Conservation (phyloP, 2,113 vertebrate species). For the Vidua chalybeata region DNA sequence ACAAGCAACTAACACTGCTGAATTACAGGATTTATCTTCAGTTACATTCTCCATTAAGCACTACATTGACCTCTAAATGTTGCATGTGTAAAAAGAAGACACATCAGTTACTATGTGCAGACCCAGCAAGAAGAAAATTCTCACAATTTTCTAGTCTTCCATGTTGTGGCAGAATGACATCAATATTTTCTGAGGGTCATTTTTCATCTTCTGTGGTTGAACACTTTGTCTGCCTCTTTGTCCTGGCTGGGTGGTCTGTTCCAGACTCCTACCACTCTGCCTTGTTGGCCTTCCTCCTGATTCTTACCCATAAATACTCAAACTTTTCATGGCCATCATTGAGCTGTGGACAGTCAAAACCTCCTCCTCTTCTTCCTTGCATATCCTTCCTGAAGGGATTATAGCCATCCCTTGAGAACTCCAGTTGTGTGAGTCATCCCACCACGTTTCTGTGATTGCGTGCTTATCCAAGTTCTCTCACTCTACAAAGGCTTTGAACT, state of each 20-base stretch:
- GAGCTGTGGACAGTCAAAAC: background rate
- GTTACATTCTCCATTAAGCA: background rate
- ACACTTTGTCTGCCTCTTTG: background rate
- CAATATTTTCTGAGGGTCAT: background rate
- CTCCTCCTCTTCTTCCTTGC: background rate
- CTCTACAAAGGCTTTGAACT: background rate
- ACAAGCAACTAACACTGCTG: background rate
- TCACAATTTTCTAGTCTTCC: background rate
- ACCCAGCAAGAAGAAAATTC: background rate
- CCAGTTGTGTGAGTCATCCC: background rate
- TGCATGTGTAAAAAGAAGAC: background rate
- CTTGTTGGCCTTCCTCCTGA: background rate
- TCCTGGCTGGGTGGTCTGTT: background rate
- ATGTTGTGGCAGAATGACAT: background rate
- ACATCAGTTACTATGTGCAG: background rate
- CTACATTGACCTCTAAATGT: background rate
- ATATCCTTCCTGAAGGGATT: background rate
- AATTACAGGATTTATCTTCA: background rate
- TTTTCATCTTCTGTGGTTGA: background rate
- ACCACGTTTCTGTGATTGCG: background rate
- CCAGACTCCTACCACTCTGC: fast-evolving
- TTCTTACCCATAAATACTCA: background rate
- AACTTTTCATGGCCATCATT: background rate
- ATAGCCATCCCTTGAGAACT: background rate
- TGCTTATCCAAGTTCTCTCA: background rate